Conservation (phyloP, 2,888 invertebrate genomes). For the Leucophenga montana region DNA sequence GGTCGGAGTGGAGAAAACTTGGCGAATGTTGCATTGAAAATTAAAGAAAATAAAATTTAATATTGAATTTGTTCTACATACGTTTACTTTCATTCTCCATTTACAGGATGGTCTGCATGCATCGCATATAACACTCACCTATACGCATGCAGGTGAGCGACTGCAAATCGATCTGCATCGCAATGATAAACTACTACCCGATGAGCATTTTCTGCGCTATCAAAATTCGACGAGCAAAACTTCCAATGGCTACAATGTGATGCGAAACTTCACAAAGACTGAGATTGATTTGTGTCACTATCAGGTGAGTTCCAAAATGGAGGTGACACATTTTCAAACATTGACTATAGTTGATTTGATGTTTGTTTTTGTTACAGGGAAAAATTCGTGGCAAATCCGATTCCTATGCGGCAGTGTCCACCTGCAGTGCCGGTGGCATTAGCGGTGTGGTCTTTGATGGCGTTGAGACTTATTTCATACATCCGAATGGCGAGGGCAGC, state of each 20-base stretch:
- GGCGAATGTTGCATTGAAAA: too few relatives aligned
- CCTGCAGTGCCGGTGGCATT: slow-evolving; percentile 79
- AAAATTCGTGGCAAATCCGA: slow-evolving; percentile 79
- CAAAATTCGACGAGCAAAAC: slow-evolving; percentile 60
- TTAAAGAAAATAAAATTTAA: too few relatives aligned
- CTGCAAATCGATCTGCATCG: slow-evolving; percentile 67
- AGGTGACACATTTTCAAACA: background rate
- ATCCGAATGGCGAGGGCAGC: slow-evolving; percentile 62
- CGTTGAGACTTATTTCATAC: slow-evolving; percentile 81
- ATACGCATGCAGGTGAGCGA: slow-evolving; percentile 78
- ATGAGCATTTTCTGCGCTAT: slow-evolving; percentile 72
- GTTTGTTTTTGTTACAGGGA: slow-evolving; percentile 73
- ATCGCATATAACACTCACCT: slow-evolving; percentile 76
- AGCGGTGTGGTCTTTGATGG: slow-evolving; percentile 89
- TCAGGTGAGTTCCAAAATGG: slow-evolving; percentile 58
- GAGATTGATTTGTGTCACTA: slow-evolving; percentile 73
- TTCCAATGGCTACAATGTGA: slow-evolving; percentile 50
- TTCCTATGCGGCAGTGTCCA: slow-evolving; percentile 90
- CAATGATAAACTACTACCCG: slow-evolving; percentile 70
- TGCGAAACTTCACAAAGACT: slow-evolving; percentile 73
- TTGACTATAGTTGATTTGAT: background rate
- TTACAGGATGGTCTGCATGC: slow-evolving; percentile 65
- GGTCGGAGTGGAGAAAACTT: background rate
- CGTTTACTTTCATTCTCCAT: background rate
- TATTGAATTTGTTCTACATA: background rate